Base-by-base conservation (phyloP, 2,797 vertebrate species). In the Poecilia gillii region DNA sequence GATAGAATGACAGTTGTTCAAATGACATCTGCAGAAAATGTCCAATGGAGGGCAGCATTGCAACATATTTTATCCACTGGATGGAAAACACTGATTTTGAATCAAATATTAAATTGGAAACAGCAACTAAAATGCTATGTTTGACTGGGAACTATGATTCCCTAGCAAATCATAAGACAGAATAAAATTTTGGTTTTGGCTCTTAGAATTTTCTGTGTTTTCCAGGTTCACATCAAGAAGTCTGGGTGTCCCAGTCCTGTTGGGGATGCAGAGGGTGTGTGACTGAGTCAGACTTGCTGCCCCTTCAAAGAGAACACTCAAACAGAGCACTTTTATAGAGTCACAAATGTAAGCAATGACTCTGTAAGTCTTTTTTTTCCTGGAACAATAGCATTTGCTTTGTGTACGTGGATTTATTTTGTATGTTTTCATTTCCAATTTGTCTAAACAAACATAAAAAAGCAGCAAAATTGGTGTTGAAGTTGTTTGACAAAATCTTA, bases 11-110 rank as follows among this genome's bases (percentile, higher is more conserved):
- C 8, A 41, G 64, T 4, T 41, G 9, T 23, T 57, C 16, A 41
- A 57, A 43, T n/a, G 31, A 46, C 33, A 45, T 36, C 39, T 28
- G 53, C 6, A 23, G 14, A 66, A 57, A 11, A 28, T 73, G 36
- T 55, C 72, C 78, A 74, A 2, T 12, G 70, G 72, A 36, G 46
- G 68, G 77, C 78, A 68, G 46, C 46, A 41, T 45, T 53, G 72
- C 43, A 46, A 39, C 13, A 39, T 1, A 20, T 36, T 23, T 6
- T 5, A 11, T 0, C 45, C n/a, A 16, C 28, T n/a, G 1, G 33
- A 39, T 8, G 62, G 20, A 41, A 39, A 66, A 66, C 31, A 39
- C 8, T 11, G 7, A 8, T 8, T 66, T 59, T 13, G 20, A 51
- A 20, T 46, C 16, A 20, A 31, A 47, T 9, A 73, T 9, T 33